Conservation (phyloP, 2,888 invertebrate species). For the Epinotia brunnichana region DNA sequence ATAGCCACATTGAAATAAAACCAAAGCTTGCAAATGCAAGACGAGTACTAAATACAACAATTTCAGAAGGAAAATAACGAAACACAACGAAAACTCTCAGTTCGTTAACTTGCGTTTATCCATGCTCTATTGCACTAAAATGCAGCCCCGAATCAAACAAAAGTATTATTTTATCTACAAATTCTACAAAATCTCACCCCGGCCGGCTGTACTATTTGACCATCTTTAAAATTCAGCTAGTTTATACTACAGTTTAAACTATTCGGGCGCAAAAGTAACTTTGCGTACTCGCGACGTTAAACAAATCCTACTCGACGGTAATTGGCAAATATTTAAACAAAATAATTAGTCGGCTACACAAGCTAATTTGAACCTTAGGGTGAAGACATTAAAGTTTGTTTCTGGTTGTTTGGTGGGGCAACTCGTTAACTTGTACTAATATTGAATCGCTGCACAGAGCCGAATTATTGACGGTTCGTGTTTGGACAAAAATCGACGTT, state of each 20-base stretch:
- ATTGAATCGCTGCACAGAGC: conserved; percentile 43
- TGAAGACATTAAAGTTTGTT: conserved; percentile 46
- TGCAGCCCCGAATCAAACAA: conserved; percentile 39
- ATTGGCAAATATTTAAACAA: conserved; percentile 62
- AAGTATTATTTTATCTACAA: conserved; percentile 42
- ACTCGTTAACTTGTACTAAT: conserved; percentile 46
- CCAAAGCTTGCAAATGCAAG: neutral
- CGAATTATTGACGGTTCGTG: conserved; percentile 45
- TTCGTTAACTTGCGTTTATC: conserved; percentile 38
- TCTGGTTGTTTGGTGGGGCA: conserved; percentile 31
- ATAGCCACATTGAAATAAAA: neutral
- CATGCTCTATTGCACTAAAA: conserved; percentile 33
- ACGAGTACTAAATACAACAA: neutral
- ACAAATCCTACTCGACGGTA: conserved; percentile 54
- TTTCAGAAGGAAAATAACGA: neutral
- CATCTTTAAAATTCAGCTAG: conserved; percentile 6
- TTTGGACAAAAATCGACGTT: conserved; percentile 44
- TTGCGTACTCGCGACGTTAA: conserved; percentile 35
- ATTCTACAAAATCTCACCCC: conserved; percentile 36
- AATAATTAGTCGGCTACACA: conserved; percentile 53
- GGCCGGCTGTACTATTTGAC: conserved; percentile 4
- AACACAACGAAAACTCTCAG: conserved; percentile 21
- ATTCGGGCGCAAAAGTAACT: conserved; percentile 25
- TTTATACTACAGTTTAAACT: neutral
- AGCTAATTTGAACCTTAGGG: conserved; percentile 46